phyloP scores from a whole-genome alignment of 2,797 vertebrate species.

The Danio tinwini region DNA sequence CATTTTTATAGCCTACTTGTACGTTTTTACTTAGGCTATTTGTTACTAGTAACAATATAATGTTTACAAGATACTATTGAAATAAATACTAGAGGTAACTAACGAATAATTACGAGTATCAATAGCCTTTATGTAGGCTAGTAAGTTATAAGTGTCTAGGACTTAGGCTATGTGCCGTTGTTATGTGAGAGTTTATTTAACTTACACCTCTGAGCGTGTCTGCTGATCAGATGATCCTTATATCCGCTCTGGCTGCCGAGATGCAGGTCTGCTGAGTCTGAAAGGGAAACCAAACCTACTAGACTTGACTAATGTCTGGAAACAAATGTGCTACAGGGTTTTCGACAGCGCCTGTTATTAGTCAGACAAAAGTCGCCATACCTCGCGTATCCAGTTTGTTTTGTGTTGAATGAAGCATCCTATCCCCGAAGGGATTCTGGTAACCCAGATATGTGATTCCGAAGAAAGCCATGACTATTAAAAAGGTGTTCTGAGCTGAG shows the following conservation, averaged over 20 bases:
- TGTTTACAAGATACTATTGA: no score
- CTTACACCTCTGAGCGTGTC: slow-evolving; percentile 62
- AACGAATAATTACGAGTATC: no score
- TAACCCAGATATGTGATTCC: slow-evolving; percentile 77
- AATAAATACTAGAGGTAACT: no score
- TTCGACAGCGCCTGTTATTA: not conserved
- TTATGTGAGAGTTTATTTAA: not conserved
- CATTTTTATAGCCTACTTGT: no score
- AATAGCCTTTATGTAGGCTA: no score
- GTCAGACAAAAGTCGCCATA: not conserved
- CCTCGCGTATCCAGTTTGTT: slow-evolving; percentile 41
- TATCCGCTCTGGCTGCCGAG: slow-evolving; percentile 73
- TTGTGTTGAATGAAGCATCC: slow-evolving; percentile 50
- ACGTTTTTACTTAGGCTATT: no score
- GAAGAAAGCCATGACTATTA: slow-evolving; percentile 79
- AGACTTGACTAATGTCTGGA: not conserved
- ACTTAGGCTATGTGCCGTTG: no score
- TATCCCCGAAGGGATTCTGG: slow-evolving; percentile 73
- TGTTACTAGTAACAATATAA: no score
- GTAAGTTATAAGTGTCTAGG: no score
- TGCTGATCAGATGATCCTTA: slow-evolving; percentile 63
- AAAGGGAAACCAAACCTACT: slow-evolving; percentile 19
- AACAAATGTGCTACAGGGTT: not conserved
- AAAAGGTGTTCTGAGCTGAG: not conserved
- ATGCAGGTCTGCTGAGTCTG: slow-evolving; percentile 64